Conservation (phyloP, 2,113 vertebrate species). For the Ariopsis seemanni region DNA sequence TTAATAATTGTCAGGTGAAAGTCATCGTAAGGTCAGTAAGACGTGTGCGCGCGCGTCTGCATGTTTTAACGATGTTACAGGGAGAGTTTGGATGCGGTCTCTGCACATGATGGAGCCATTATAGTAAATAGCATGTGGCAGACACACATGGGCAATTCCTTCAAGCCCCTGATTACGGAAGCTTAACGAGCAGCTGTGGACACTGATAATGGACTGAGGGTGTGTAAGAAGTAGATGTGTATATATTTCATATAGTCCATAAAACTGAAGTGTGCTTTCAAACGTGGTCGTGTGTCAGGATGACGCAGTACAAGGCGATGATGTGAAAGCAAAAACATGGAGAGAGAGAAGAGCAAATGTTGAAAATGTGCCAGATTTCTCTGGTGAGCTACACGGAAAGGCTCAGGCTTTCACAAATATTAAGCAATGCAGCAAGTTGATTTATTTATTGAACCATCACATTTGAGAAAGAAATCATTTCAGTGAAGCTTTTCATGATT, state of each 20-base stretch:
- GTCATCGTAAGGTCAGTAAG: background rate
- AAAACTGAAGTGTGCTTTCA: background rate
- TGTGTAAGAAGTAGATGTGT: background rate
- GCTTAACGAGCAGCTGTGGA: constrained; percentile 57
- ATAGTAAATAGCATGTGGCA: constrained; percentile 70
- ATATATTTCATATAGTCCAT: background rate
- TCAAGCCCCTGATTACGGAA: constrained; percentile 64
- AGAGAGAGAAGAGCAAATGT: background rate
- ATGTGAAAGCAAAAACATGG: constrained; percentile 2
- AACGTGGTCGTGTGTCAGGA: background rate
- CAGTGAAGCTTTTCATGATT: background rate
- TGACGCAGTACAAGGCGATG: background rate
- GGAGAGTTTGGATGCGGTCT: constrained; percentile 59
- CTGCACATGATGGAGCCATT: constrained; percentile 63
- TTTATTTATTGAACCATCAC: background rate
- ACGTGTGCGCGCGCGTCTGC: background rate
- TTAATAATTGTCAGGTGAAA: background rate
- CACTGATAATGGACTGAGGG: background rate
- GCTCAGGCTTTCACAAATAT: background rate
- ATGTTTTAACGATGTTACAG: constrained; percentile 52
- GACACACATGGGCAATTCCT: constrained; percentile 65
- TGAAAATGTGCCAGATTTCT: constrained; percentile 5
- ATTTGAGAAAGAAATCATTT: background rate
- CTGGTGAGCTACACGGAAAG: background rate
- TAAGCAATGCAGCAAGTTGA: background rate